phyloP scores from a whole-genome alignment of 1,140 invertebrate genomes.

The Pectinophora gossypiella region DNA sequence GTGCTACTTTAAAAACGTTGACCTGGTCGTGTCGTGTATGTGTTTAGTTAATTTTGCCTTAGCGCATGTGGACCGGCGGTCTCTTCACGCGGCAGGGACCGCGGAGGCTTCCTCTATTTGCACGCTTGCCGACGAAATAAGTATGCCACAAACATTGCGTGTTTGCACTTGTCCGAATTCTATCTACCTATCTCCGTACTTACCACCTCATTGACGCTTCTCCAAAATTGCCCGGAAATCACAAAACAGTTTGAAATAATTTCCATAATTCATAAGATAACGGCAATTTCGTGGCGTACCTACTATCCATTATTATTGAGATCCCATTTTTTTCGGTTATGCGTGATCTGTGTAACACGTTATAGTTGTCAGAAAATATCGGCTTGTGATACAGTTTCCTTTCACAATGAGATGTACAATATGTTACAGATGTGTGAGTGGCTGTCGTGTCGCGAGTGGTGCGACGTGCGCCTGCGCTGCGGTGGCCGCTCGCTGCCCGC shows the following conservation, averaged over 20 bases:
- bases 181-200: neutral
- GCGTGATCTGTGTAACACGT: too few species aligned
- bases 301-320: too few species aligned
- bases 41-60: constrained; percentile 39
- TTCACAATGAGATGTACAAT: too few species aligned
- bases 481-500: constrained; percentile 46
- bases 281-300: too few species aligned
- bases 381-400: too few species aligned
- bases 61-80: constrained; percentile 7
- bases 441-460: constrained; percentile 47
- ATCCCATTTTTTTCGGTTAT: too few species aligned
- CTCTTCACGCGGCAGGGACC: constrained; percentile 6
- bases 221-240: neutral
- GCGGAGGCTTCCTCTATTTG: constrained; percentile 22
- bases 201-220: neutral
- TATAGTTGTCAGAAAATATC: too few species aligned
- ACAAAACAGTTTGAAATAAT: too few species aligned
- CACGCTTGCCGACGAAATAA: constrained; percentile 32
- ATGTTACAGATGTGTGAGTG: constrained; percentile 50
- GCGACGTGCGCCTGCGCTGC: constrained; percentile 52
- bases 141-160: constrained; percentile 36
- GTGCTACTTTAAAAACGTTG: constrained; percentile 56
- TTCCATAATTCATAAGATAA: too few species aligned
- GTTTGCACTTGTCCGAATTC: constrained; percentile 22
- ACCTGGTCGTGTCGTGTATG: constrained; percentile 41